phyloP scores from a whole-genome alignment of 1,140 invertebrate genomes.

The Pogonognathellus flavescens region DNA sequence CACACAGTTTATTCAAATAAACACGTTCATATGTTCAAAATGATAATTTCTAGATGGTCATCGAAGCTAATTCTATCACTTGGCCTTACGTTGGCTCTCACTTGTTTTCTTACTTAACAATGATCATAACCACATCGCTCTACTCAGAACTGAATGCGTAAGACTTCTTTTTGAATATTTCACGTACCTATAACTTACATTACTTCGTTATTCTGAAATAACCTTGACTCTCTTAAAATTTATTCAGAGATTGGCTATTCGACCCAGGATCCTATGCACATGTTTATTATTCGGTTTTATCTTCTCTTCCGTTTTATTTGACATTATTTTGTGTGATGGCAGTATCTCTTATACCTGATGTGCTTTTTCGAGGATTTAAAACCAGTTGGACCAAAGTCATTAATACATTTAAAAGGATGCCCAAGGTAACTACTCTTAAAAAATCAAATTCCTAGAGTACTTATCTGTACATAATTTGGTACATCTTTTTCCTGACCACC shows the following conservation, averaged over 20 bases:
- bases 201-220: neutral
- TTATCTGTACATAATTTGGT: neutral
- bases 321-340: slow-evolving; percentile 70
- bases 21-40: too few species aligned
- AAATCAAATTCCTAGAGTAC: neutral
- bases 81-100: slow-evolving; percentile 74
- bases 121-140: slow-evolving; percentile 73
- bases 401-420: neutral
- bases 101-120: slow-evolving; percentile 75
- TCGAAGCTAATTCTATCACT: slow-evolving; percentile 79
- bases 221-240: too few species aligned
- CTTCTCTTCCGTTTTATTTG: slow-evolving; percentile 76
- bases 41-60: slow-evolving; percentile 73
- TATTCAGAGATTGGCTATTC: slow-evolving; percentile 70
- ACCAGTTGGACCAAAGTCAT: neutral
- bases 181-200: slow-evolving; percentile 3
- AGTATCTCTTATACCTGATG: neutral
- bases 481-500: too few species aligned
- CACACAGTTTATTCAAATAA: too few species aligned
- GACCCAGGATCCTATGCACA: slow-evolving; percentile 73
- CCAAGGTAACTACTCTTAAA: neutral
- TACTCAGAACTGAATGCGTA: slow-evolving; percentile 77
- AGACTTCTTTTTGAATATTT: slow-evolving; percentile 69
- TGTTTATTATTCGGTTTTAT: slow-evolving; percentile 75
- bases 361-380: neutral